phyloP scores from a whole-genome alignment of 1,140 invertebrate species.

The Drosophila biarmipes region DNA sequence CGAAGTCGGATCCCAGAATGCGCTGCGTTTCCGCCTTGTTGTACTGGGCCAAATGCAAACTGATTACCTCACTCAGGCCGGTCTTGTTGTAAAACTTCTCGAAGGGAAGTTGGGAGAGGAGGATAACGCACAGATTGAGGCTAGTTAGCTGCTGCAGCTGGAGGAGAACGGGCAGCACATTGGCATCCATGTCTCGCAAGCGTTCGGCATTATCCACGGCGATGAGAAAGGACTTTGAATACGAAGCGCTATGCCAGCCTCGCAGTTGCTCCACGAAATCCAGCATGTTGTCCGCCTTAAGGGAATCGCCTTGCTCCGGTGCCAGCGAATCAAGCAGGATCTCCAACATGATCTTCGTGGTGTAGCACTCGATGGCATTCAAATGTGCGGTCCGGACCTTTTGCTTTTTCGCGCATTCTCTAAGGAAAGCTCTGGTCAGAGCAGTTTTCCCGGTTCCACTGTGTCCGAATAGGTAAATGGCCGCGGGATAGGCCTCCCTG shows the following conservation, averaged over 20 bases:
- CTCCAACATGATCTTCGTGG: slow-evolving; percentile 90
- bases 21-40: slow-evolving; percentile 90
- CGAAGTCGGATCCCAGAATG: slow-evolving; percentile 87
- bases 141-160: slow-evolving; percentile 90
- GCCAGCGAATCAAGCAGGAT: slow-evolving; percentile 88
- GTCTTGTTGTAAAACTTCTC: slow-evolving; percentile 91
- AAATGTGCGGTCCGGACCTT: slow-evolving; percentile 88
- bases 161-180: slow-evolving; percentile 89
- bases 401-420: slow-evolving; percentile 82
- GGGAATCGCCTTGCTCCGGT: not conserved
- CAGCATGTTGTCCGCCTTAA: slow-evolving; percentile 90
- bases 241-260: slow-evolving; percentile 16
- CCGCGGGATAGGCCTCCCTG: slow-evolving; percentile 87
- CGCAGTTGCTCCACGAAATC: slow-evolving; percentile 88
- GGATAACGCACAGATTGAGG: slow-evolving; percentile 90
- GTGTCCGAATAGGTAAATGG: slow-evolving; percentile 91
- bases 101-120: slow-evolving; percentile 91
- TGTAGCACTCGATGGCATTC: slow-evolving; percentile 93
- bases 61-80: slow-evolving; percentile 90
- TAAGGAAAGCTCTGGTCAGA: slow-evolving; percentile 87
- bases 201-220: slow-evolving; percentile 93
- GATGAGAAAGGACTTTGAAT: slow-evolving; percentile 82
- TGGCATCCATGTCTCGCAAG: slow-evolving; percentile 89
- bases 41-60: slow-evolving; percentile 93
- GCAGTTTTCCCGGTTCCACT: slow-evolving; percentile 92